These are phyloP conservation scores for Trinectes maculatus DNA, from an alignment of 2,113 vertebrate genomes.

Conservation along the genomic window DNA sequence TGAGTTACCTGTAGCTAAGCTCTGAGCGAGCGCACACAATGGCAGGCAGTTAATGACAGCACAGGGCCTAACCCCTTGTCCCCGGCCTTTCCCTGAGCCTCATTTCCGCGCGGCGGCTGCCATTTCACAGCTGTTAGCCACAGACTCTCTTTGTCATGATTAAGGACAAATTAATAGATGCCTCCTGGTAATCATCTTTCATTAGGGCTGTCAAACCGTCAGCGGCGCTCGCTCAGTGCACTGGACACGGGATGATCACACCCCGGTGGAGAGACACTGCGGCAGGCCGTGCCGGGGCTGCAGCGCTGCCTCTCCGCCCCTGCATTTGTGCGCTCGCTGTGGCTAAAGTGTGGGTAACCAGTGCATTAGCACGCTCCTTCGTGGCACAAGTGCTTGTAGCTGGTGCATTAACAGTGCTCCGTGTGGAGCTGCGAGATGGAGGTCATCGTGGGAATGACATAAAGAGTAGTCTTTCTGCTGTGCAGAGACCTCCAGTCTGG, in stretches of 20 bases:
- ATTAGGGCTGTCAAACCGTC: constrained; percentile 83
- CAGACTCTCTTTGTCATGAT: constrained; percentile 83
- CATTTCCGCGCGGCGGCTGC: constrained; percentile 79
- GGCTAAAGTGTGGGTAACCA: constrained; percentile 75
- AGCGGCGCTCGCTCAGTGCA: constrained; percentile 59
- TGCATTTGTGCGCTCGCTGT: constrained; percentile 67
- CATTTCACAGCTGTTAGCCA: constrained; percentile 87
- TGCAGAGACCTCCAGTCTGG: constrained; percentile 34
- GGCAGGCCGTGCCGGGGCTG: constrained; percentile 47
- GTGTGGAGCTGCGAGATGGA: constrained; percentile 70
- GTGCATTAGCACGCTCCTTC: constrained; percentile 74
- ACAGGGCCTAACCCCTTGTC: constrained; percentile 75
- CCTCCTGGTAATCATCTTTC: constrained; percentile 86
- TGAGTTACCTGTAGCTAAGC: constrained; percentile 83
- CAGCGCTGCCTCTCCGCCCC: constrained; percentile 56
- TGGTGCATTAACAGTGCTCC: constrained; percentile 69
- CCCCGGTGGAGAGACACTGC: constrained; percentile 62
- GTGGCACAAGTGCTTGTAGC: constrained; percentile 73
- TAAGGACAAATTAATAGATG: constrained; percentile 84
- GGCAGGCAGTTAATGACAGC: constrained; percentile 78
- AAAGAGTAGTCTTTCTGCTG: constrained; percentile 79
- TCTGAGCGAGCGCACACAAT: constrained; percentile 75
- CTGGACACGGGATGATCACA: constrained; percentile 72
- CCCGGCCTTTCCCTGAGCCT: constrained; percentile 77
- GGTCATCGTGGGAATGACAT: constrained; percentile 79